A percentile compares a stretch with the other conserved stretches of the same genome.
Conservation (phyloP, 1,140 invertebrate genomes). For the Trichonephila clavipes region DNA sequence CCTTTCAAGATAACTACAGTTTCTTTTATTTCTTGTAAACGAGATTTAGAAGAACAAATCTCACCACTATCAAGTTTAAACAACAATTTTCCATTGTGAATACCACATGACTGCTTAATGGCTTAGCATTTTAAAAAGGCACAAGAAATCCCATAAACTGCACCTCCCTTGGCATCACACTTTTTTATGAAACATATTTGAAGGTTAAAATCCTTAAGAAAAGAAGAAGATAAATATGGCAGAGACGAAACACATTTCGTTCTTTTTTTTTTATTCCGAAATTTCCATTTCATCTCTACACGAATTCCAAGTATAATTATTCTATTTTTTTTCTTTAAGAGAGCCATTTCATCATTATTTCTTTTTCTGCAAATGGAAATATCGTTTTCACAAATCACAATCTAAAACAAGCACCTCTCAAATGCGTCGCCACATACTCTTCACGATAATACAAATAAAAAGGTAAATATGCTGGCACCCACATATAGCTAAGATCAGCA, state of each 20-base stretch:
- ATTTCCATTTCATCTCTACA: neutral
- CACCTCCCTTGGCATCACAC: too few species aligned
- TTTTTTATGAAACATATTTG: neutral
- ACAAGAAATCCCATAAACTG: too few species aligned
- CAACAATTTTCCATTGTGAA: too few species aligned
- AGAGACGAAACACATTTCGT: neutral
- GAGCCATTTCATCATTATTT: neutral
- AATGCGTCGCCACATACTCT: neutral
- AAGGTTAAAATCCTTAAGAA: neutral
- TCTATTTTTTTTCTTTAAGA: neutral
- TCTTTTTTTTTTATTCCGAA: neutral
- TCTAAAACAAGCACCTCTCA: neutral
- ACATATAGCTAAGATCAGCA: neutral
- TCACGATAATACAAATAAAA: constrained; percentile 6
- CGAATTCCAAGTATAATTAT: neutral
- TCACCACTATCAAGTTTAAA: too few species aligned
- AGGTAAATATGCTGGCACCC: constrained; percentile 21
- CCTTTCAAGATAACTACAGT: too few species aligned
- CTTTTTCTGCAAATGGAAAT: neutral
- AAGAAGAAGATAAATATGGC: neutral
- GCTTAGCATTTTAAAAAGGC: too few species aligned
- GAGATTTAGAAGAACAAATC: too few species aligned
- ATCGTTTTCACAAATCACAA: neutral
- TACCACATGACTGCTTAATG: too few species aligned
- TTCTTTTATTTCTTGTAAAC: too few species aligned